Evolutionary conservation across 2,888 invertebrate genomes (phyloP), one percentile per base, ranked within the genome.

Genomic region (Leucophenga maculata): DNA sequence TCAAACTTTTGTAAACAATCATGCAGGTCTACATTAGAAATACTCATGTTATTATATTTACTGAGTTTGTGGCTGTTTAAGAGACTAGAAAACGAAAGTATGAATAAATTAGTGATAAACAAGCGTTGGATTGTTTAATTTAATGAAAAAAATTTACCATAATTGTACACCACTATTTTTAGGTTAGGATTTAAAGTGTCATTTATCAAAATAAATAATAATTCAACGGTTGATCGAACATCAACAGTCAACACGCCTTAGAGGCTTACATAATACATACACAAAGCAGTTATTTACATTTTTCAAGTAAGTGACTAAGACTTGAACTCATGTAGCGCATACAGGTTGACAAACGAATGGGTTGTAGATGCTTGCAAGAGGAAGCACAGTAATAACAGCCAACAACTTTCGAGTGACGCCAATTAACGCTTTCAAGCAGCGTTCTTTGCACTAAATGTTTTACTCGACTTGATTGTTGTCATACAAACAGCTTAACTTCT

Each of bases 341-440:
- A 39, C 39, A 39, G 39, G 39, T 39, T 39, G 39, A 39, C 39
- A 39, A 39, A 39, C 39, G 39, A 39, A 39, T 39, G 39, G 39
- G 26, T 4, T 26, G 26, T 26, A 9, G 39, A 39, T 26, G 26
- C 26, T 26, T 26, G 11, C 39, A 39, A 50, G 13, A 26, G 26
- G n/a, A n/a, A 26, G 26, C 26, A 18, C 50, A 18, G n/a, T 18
- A 50, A 50, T 50, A 18, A 50, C 50, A 18, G 16, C 50, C 16
- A 22, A 46, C 46, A 64, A 64, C 62, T 64, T 48, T 64, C 46
- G 62, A 46, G 50, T 32, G 46, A 64, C 22, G 62, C 62, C 62
- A 64, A 64, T 64, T 64, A 64, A 64, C 62, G 62, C 62, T 64
- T 46, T 64, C 62, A 64, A 64, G 26, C 62, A 32, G 46, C 62